Evolutionary conservation across 2,797 vertebrate genomes (phyloP), one percentile per base, ranked within the genome.

Genomic region (Rhinogobio ventralis): DNA sequence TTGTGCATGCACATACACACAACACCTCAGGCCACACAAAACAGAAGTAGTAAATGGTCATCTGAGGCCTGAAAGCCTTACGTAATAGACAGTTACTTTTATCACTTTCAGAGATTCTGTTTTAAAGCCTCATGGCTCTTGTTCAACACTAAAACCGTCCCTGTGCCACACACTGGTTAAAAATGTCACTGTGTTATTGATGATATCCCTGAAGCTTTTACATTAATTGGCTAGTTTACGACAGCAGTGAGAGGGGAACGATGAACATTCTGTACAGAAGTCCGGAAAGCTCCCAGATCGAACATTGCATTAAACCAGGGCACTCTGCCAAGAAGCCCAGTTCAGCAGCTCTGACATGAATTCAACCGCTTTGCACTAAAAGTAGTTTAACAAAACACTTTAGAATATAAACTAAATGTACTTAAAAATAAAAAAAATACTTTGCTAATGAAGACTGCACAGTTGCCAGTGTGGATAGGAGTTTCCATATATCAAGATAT

Each of bases 221-320:
- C 82, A 86, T 88, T 93, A 94, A 95, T 94, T 95, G 93, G 86
- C 86, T 87, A 79, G 78, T 93, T 87, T 90, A 90, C 81, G 87
- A 93, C 85, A 67, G 88, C 82, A 87, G n/a, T 49, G 85, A 86
- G 88, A 82, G 20, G 42, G 36, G 85, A 84, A 87, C 88, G 85
- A 66, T 13, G 81, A 90, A 81, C 85, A 78, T 84, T 89, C 80
- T 77, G 87, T 86, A 82, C 76, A 77, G 76, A 84, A 90, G 5
- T 81, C 84, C 83, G 80, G 84, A 20, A 85, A 88, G 71, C 84
- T 86, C 92, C 89, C 87, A 82, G 90, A 92, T 91, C 85, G 88
- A 90, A 85, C 87, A 74, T 85, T 89, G 82, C 90, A 89, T 90
- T 87, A 83, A 88, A 88, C 87, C 89, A 69, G 8, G 83, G 91